These are phyloP conservation scores for Neogale vison DNA, from an alignment of 2,113 vertebrate species.

Conservation along the genomic window DNA sequence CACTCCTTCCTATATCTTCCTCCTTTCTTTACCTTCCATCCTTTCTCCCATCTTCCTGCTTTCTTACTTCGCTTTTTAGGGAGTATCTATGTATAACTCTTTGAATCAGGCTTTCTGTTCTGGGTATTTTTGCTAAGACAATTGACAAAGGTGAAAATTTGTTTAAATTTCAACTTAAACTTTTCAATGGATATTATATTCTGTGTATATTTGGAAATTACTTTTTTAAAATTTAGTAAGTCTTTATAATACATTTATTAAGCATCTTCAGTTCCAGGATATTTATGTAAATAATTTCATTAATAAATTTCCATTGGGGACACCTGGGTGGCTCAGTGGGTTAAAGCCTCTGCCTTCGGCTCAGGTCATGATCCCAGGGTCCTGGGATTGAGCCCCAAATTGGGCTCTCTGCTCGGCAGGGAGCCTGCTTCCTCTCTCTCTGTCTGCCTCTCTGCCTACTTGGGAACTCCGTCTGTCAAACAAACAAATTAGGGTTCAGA, in stretches of 20 bases:
- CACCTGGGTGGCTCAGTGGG: too few relatives aligned
- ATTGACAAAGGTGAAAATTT: background rate
- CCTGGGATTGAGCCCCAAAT: too few relatives aligned
- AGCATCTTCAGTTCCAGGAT: background rate
- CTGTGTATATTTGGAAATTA: background rate
- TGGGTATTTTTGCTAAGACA: background rate
- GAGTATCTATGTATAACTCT: background rate
- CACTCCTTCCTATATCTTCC: background rate
- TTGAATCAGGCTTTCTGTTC: background rate
- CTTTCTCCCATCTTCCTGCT: background rate
- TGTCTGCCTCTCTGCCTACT: too few relatives aligned
- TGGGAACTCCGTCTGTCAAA: too few relatives aligned
- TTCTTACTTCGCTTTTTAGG: background rate
- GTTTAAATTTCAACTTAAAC: background rate
- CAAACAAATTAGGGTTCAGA: too few relatives aligned
- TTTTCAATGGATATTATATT: background rate
- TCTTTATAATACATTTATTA: background rate
- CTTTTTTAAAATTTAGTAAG: too few relatives aligned
- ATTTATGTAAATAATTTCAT: slow-evolving; percentile 20
- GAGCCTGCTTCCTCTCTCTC: too few relatives aligned
- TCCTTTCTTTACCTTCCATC: background rate
- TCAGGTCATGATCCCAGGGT: too few relatives aligned
- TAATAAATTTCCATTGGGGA: background rate
- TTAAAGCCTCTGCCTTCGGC: too few relatives aligned
- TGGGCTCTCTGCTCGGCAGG: too few relatives aligned